These are phyloP conservation scores for Botia almorhae DNA, from an alignment of 2,797 vertebrate genomes.

Conservation along the genomic window DNA sequence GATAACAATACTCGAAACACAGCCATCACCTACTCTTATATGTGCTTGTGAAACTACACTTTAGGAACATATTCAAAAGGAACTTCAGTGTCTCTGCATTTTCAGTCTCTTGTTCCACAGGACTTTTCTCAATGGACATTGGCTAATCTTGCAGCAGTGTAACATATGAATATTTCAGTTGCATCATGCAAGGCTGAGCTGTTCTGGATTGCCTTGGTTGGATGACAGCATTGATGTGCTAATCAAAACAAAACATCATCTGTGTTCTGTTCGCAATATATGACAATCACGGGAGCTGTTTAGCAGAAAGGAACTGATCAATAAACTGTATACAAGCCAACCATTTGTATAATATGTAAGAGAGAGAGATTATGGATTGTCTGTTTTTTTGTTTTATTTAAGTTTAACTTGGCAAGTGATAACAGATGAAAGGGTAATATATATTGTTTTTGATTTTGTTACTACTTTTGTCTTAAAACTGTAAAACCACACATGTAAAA, in stretches of 20 bases:
- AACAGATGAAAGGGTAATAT: conserved; percentile 88
- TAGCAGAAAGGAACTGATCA: conserved; percentile 60
- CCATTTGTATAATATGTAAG: conserved; percentile 90
- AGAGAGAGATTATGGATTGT: conserved; percentile 62
- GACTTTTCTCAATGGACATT: background rate
- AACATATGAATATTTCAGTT: conserved; percentile 35
- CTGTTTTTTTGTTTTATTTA: conserved; percentile 86
- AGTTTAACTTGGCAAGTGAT: conserved; percentile 88
- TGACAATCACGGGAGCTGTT: conserved; percentile 88
- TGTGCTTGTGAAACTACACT: conserved; percentile 62
- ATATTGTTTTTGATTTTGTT: conserved; percentile 90
- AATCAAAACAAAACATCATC: conserved; percentile 41
- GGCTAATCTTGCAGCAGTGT: conserved; percentile 17
- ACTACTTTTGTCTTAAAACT: conserved; percentile 92
- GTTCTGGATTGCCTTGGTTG: conserved; percentile 66
- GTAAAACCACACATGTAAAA: conserved; percentile 76
- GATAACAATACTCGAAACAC: conserved; percentile 64
- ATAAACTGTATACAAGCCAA: conserved; percentile 82
- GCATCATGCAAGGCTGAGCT: conserved; percentile 17
- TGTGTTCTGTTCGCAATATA: conserved; percentile 77
- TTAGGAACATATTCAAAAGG: conserved; percentile 34
- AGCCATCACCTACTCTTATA: conserved; percentile 40
- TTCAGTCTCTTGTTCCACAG: conserved; percentile 29
- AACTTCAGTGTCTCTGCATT: conserved; percentile 22
- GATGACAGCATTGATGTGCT: conserved; percentile 84